phyloP scores from a whole-genome alignment of 2,888 invertebrate genomes.

The Eupeodes luniger region DNA sequence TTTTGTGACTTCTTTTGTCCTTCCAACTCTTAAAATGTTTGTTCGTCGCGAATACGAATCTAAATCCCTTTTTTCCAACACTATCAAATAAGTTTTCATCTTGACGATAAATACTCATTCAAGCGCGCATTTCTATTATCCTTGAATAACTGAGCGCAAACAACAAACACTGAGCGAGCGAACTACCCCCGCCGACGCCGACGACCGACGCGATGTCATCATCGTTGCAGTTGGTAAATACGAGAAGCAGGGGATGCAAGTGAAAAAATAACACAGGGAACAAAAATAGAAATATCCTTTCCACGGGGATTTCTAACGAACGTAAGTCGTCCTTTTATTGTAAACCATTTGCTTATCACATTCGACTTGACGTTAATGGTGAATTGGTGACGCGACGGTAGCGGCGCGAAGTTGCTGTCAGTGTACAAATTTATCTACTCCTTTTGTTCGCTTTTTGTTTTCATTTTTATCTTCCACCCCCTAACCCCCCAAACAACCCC shows the following conservation, averaged over 20 bases:
- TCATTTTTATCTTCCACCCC: constrained; percentile 5
- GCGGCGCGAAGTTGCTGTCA: constrained; percentile 42
- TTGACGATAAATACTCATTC: constrained; percentile 74
- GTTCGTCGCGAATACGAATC: constrained; percentile 25
- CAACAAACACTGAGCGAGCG: constrained; percentile 45
- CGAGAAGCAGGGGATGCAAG: background rate
- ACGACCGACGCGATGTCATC: background rate
- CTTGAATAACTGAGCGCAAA: constrained; percentile 72
- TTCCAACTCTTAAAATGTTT: constrained; percentile 29
- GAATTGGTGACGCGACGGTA: constrained; percentile 12
- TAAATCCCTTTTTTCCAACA: constrained; percentile 39
- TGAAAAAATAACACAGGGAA: background rate
- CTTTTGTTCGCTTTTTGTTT: constrained; percentile 54
- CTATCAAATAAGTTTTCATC: constrained; percentile 48
- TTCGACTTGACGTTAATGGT: constrained; percentile 72
- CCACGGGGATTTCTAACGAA: constrained; percentile 62
- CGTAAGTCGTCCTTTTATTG: constrained; percentile 66
- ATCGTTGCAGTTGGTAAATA: background rate
- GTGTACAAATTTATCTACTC: constrained; percentile 68
- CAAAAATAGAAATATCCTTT: constrained; percentile 31
- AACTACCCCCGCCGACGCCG: background rate
- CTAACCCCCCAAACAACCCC: background rate
- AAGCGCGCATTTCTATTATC: constrained; percentile 70
- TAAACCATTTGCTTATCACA: constrained; percentile 73
- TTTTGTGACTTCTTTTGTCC: constrained; percentile 14